Conservation (phyloP, 2,888 invertebrate genomes). For the Heteropelma amictum region DNA sequence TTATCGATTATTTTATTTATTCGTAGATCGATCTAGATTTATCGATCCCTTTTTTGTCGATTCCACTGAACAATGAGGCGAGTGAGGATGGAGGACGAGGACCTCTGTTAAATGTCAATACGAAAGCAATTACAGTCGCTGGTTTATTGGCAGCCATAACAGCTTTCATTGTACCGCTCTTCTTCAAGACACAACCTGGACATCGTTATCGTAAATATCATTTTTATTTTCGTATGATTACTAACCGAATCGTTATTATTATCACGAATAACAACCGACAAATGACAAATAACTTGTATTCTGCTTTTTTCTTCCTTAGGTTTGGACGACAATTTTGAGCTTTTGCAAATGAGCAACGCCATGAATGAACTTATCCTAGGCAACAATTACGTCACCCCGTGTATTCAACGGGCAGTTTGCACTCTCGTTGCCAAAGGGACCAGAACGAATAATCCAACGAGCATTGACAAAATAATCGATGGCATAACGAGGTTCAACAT, state of each 20-base stretch:
- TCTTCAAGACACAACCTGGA: slow-evolving; percentile 56
- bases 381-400: slow-evolving; percentile 72
- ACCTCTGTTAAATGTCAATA: slow-evolving; percentile 82
- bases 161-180: slow-evolving; percentile 80
- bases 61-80: slow-evolving; percentile 81
- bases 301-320: slow-evolving; percentile 60
- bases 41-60: slow-evolving; percentile 83
- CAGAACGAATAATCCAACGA: slow-evolving; percentile 67
- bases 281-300: not conserved
- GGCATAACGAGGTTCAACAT: slow-evolving; percentile 73
- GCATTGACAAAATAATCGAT: slow-evolving; percentile 76
- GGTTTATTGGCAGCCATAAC: slow-evolving; percentile 81
- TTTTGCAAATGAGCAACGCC: slow-evolving; percentile 64
- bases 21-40: slow-evolving; percentile 83
- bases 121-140: slow-evolving; percentile 81
- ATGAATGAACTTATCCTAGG: slow-evolving; percentile 72
- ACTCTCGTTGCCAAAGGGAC: slow-evolving; percentile 69
- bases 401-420: slow-evolving; percentile 75
- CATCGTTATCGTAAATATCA: slow-evolving; percentile 59
- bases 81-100: slow-evolving; percentile 75
- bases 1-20: no score
- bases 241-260: not conserved
- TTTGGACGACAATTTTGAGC: slow-evolving; percentile 59
- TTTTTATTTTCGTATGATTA: not conserved
- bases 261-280: no score